phyloP scores from a whole-genome alignment of 2,888 invertebrate species.

The Argyresthia albistria region DNA sequence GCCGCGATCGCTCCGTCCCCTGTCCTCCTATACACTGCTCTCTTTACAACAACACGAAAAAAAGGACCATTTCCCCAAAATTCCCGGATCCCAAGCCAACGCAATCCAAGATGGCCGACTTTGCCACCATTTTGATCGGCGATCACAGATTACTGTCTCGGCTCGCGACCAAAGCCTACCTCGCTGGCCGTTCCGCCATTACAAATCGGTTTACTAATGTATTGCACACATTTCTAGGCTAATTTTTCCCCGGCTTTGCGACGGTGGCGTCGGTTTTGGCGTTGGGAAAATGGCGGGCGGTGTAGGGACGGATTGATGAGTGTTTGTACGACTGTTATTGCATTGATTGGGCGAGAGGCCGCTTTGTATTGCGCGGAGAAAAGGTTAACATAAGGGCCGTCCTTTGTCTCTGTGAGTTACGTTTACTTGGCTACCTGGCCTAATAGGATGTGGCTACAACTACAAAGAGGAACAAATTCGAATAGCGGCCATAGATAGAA shows the following conservation, averaged over 20 bases:
- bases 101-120: constrained; percentile 65
- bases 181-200: constrained; percentile 42
- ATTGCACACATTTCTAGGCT: constrained; percentile 65
- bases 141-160: constrained; percentile 55
- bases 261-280: constrained; percentile 36
- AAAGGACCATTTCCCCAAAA: constrained; percentile 70
- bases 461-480: too few relatives aligned
- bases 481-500: too few relatives aligned
- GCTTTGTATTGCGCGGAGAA: not conserved
- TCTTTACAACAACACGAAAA: constrained; percentile 62
- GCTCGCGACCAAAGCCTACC: constrained; percentile 60
- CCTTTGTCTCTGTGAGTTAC: not conserved
- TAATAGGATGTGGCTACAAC: not conserved
- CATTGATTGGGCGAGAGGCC: constrained; percentile 42
- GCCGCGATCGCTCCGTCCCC: constrained; percentile 49
- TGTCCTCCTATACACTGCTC: constrained; percentile 70
- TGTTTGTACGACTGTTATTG: constrained; percentile 23
- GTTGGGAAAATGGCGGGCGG: constrained; percentile 17
- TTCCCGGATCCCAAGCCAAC: constrained; percentile 60
- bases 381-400: not conserved
- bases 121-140: constrained; percentile 65
- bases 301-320: constrained; percentile 5
- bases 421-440: not conserved
- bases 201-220: constrained; percentile 45
- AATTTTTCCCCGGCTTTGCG: constrained; percentile 58